Percentiles rank a stretch among this genome's conserved stretches.
phyloP scores from a whole-genome alignment of 2,113 vertebrate genomes.

The Etheostoma cragini region DNA sequence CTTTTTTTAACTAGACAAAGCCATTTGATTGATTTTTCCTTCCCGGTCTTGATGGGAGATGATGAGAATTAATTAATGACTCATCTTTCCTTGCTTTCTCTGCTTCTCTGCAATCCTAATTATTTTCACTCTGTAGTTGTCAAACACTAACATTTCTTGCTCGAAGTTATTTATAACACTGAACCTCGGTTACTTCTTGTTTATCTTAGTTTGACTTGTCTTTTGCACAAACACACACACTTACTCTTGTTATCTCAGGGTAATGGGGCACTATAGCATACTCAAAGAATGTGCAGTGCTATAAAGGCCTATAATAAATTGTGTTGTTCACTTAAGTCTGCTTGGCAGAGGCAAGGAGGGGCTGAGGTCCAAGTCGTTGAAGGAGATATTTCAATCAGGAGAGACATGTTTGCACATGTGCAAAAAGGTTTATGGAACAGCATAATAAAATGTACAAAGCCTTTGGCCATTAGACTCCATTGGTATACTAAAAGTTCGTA shows the following conservation, averaged over 20 bases:
- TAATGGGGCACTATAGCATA: neutral
- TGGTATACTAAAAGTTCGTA: no score
- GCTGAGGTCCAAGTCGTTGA: constrained; percentile 27
- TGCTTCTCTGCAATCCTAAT: neutral
- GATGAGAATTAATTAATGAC: constrained; percentile 37
- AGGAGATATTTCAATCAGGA: constrained; percentile 6
- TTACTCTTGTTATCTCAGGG: neutral
- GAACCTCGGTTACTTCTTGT: neutral
- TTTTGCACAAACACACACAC: neutral
- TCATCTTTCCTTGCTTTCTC: neutral
- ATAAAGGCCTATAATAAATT: neutral
- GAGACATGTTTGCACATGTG: no score
- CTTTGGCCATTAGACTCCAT: no score
- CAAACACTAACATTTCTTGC: neutral
- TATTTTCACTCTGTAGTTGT: neutral
- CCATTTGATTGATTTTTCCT: constrained; percentile 18
- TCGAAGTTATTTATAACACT: neutral
- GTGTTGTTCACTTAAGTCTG: neutral
- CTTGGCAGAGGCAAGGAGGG: neutral
- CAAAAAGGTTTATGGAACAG: no score
- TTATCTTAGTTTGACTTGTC: neutral
- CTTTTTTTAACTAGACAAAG: constrained; percentile 6
- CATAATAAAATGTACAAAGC: no score
- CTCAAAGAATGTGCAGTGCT: neutral
- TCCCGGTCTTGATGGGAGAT: constrained; percentile 21